These are phyloP conservation scores for Crenuchus spilurus DNA, from an alignment of 2,797 vertebrate species.

Conservation along the genomic window DNA sequence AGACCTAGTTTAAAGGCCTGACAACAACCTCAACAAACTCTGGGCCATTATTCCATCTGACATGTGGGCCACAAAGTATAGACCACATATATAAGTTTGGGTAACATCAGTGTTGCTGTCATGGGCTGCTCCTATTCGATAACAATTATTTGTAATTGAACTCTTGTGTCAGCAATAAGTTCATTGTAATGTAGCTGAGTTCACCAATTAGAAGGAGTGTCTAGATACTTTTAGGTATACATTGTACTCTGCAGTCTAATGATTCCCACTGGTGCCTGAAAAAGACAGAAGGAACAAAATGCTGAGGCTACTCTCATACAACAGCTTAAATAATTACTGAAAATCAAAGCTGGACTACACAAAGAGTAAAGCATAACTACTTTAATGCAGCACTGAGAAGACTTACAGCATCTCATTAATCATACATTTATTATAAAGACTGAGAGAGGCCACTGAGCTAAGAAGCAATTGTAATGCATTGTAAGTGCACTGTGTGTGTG, in stretches of 20 bases:
- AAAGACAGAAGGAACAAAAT: not conserved
- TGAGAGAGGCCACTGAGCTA: constrained; percentile 11
- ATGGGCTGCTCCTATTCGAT: no score
- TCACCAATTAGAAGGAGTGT: not conserved
- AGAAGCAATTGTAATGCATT: not conserved
- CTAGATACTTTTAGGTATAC: not conserved
- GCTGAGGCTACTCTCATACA: not conserved
- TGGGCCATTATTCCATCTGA: no score
- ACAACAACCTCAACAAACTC: no score
- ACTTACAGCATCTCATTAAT: constrained; percentile 23
- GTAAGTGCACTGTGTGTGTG: not conserved
- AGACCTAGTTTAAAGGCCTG: no score
- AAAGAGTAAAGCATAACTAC: constrained; percentile 10
- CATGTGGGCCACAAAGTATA: no score
- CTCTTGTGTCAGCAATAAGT: not conserved
- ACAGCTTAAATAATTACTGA: not conserved
- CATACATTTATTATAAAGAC: not conserved
- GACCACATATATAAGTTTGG: no score
- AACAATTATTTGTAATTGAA: no score
- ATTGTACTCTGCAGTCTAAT: not conserved
- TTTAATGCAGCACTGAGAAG: not conserved
- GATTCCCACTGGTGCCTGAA: not conserved
- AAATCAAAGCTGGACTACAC: not conserved
- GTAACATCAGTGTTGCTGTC: no score
- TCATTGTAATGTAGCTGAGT: not conserved